Evolutionary conservation across 2,113 vertebrate species (phyloP).

Genomic region (Oryzias celebensis): DNA sequence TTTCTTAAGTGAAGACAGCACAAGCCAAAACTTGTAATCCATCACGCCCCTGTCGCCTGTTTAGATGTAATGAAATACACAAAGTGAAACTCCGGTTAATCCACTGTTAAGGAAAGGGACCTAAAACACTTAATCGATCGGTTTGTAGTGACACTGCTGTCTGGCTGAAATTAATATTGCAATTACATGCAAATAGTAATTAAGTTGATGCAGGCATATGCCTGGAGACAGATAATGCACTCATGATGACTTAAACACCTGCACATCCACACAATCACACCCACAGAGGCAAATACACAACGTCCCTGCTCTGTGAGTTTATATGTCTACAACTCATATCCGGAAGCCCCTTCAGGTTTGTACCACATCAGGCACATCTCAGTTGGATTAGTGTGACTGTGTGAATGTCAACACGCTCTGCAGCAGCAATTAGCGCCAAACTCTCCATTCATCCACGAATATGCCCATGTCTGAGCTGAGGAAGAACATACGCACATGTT

Average conservation of each 20-base stretch:
- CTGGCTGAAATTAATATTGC: slow-evolving; percentile 36
- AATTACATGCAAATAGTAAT: slow-evolving; percentile 57
- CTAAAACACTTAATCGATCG: slow-evolving; percentile 50
- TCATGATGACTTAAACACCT: slow-evolving; percentile 15
- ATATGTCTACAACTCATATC: slow-evolving; percentile 36
- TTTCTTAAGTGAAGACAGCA: slow-evolving; percentile 10
- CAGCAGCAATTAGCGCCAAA: slow-evolving; percentile 30
- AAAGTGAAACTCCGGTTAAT: slow-evolving; percentile 15
- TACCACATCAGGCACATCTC: slow-evolving; percentile 13
- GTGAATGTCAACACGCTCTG: slow-evolving; percentile 45
- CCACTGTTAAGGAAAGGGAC: slow-evolving; percentile 35
- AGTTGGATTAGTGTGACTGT: slow-evolving; percentile 29
- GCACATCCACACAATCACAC: slow-evolving; percentile 3
- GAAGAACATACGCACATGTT: background rate
- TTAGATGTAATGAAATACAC: slow-evolving; percentile 23
- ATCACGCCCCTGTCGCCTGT: background rate
- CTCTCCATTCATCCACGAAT: slow-evolving; percentile 1
- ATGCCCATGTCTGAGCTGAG: background rate
- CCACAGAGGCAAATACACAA: background rate
- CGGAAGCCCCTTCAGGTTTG: slow-evolving; percentile 10
- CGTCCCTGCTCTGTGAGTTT: slow-evolving; percentile 21
- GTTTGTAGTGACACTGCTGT: slow-evolving; percentile 26
- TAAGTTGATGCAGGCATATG: slow-evolving; percentile 44
- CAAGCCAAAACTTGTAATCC: slow-evolving; percentile 10
- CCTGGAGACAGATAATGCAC: slow-evolving; percentile 32